Percentiles rank a stretch among this genome's conserved stretches.
Conservation (phyloP, 2,888 invertebrate species). For the Clostera curtula region DNA sequence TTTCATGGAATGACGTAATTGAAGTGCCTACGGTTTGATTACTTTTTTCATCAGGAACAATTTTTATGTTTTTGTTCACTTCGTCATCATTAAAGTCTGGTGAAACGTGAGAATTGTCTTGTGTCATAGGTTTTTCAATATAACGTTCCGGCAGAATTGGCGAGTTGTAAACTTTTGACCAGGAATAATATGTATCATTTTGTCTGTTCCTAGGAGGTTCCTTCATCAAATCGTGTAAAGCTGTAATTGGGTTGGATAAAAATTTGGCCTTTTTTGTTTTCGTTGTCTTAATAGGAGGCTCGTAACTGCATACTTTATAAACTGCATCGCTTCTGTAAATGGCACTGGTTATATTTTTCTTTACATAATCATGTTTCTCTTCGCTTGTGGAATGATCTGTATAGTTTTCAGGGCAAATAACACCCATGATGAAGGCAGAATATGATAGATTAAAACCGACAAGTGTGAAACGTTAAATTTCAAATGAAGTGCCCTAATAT, state of each 20-base stretch:
- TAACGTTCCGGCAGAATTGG: constrained; percentile 22
- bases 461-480: too few species aligned
- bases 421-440: constrained; percentile 28
- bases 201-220: constrained; percentile 5
- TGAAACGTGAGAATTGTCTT: constrained; percentile 1
- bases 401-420: constrained; percentile 18
- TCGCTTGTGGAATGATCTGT: constrained; percentile 7
- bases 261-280: constrained; percentile 5
- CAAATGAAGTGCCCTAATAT: too few species aligned
- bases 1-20: constrained; percentile 21
- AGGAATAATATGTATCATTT: constrained; percentile 22
- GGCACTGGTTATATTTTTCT: constrained; percentile 25
- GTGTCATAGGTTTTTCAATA: constrained; percentile 7
- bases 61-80: constrained; percentile 1
- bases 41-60: constrained; percentile 9
- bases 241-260: constrained; percentile 1
- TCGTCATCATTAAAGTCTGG: constrained; percentile 3
- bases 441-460: too few species aligned
- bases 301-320: constrained; percentile 49
- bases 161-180: constrained; percentile 45
- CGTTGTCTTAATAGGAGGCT: constrained; percentile 9
- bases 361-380: constrained; percentile 17
- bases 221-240: constrained; percentile 6
- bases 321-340: constrained; percentile 32
- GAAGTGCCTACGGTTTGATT: constrained; percentile 29